Percentiles rank a stretch among this genome's conserved stretches.
These are phyloP conservation scores for Amblyopsis hoosieri DNA, from an alignment of 2,797 vertebrate genomes.

Conservation along the genomic window DNA sequence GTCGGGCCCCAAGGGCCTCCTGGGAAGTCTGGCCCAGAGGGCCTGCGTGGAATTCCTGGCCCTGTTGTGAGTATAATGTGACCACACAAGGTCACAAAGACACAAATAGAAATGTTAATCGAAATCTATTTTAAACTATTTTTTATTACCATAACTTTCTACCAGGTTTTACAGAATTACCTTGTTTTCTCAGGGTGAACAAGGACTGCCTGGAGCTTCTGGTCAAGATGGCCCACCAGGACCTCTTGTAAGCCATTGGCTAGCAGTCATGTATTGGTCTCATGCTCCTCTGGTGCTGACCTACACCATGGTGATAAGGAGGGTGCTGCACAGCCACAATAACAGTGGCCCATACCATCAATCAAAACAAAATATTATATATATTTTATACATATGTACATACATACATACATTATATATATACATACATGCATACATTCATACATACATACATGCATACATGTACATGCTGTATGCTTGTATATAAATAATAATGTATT, in stretches of 20 bases:
- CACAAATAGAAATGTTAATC: not conserved
- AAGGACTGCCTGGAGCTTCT: slow-evolving; percentile 91
- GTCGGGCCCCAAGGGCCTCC: slow-evolving; percentile 92
- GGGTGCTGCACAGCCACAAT: no score
- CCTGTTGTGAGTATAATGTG: slow-evolving; percentile 86
- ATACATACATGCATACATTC: no score
- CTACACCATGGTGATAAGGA: no score
- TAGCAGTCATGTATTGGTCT: not conserved
- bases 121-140: not conserved
- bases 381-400: no score
- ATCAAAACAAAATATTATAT: no score
- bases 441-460: no score
- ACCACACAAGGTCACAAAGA: not conserved
- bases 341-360: no score
- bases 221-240: slow-evolving; percentile 95
- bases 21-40: slow-evolving; percentile 93
- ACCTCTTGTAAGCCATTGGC: slow-evolving; percentile 83
- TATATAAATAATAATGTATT: no score
- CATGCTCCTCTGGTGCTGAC: no score
- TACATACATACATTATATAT: no score
- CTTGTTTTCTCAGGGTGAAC: slow-evolving; percentile 86
- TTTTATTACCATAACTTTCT: not conserved
- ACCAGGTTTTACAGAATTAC: not conserved
- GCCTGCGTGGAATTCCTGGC: slow-evolving; percentile 95
- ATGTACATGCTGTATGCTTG: no score